Evolutionary conservation across 2,113 vertebrate species (phyloP).

Genomic region (Tor tambroides): DNA sequence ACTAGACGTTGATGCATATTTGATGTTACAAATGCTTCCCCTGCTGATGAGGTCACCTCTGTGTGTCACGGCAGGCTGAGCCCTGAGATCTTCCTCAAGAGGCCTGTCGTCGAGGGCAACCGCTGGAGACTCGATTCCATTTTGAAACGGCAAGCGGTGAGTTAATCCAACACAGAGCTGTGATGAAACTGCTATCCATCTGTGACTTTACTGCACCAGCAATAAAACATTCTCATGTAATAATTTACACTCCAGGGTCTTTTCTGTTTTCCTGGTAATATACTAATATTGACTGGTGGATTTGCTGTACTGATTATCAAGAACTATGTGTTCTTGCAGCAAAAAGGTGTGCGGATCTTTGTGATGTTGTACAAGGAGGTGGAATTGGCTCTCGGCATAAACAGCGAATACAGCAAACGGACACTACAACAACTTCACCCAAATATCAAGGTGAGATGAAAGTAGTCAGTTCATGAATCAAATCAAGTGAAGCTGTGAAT

Average conservation of each 20-base stretch:
- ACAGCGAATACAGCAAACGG: slow-evolving; percentile 94
- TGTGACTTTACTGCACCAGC: background rate
- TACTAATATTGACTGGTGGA: slow-evolving; percentile 15
- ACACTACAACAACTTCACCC: slow-evolving; percentile 85
- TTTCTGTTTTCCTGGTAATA: slow-evolving; percentile 11
- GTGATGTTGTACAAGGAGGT: slow-evolving; percentile 97
- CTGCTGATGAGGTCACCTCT: slow-evolving; percentile 8
- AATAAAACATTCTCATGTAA: background rate
- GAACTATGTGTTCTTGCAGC: slow-evolving; percentile 69
- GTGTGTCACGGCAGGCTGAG: slow-evolving; percentile 71
- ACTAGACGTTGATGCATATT: slow-evolving; percentile 27
- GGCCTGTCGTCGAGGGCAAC: slow-evolving; percentile 94
- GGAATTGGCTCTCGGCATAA: slow-evolving; percentile 94
- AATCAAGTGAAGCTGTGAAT: background rate
- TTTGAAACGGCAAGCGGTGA: slow-evolving; percentile 92
- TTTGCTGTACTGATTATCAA: background rate
- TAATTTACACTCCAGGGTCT: background rate
- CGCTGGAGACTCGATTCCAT: slow-evolving; percentile 92
- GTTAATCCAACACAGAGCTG: slow-evolving; percentile 52
- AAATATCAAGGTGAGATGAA: slow-evolving; percentile 87
- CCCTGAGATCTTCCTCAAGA: slow-evolving; percentile 82
- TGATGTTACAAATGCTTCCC: slow-evolving; percentile 24
- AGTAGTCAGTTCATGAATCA: background rate
- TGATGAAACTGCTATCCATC: background rate
- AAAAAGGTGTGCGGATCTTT: slow-evolving; percentile 93